Evolutionary conservation across 2,797 vertebrate genomes (phyloP).

Genomic region (Manis javanica): DNA sequence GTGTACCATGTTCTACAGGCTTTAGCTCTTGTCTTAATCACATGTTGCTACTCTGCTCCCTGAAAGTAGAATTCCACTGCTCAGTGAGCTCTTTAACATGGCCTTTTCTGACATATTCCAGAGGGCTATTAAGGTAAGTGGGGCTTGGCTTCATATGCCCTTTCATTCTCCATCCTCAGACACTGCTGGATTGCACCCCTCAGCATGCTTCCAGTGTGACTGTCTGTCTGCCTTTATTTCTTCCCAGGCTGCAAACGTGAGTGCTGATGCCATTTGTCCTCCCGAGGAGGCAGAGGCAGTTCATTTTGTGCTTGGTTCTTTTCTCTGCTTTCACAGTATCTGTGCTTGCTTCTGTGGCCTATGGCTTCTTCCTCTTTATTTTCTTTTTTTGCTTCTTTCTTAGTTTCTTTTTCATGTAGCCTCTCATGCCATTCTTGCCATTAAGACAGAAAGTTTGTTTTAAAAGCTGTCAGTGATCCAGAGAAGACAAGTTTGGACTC

Average conservation of each 20-base stretch:
- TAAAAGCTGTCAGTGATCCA: not conserved
- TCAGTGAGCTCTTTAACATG: not conserved
- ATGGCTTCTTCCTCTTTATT: not conserved
- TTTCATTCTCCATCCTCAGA: not conserved
- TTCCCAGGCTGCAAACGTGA: not conserved
- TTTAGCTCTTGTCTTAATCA: not conserved
- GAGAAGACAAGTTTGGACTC: no score
- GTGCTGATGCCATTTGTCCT: not conserved
- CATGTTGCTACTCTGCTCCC: not conserved
- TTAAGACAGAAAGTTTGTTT: constrained; percentile 28
- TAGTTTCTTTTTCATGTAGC: not conserved
- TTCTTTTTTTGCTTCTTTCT: not conserved
- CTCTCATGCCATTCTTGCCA: not conserved
- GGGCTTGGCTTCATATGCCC: not conserved
- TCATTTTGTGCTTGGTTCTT: not conserved
- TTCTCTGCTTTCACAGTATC: not conserved
- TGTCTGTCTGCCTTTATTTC: not conserved
- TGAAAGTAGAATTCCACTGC: not conserved
- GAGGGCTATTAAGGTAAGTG: not conserved
- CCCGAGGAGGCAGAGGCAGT: not conserved
- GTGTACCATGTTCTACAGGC: not conserved
- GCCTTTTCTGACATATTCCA: not conserved
- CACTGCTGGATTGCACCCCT: not conserved
- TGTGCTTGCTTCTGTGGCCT: not conserved
- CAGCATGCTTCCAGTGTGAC: not conserved